phyloP scores from a whole-genome alignment of 1,140 invertebrate genomes.

The Lasioglossum baleicum region DNA sequence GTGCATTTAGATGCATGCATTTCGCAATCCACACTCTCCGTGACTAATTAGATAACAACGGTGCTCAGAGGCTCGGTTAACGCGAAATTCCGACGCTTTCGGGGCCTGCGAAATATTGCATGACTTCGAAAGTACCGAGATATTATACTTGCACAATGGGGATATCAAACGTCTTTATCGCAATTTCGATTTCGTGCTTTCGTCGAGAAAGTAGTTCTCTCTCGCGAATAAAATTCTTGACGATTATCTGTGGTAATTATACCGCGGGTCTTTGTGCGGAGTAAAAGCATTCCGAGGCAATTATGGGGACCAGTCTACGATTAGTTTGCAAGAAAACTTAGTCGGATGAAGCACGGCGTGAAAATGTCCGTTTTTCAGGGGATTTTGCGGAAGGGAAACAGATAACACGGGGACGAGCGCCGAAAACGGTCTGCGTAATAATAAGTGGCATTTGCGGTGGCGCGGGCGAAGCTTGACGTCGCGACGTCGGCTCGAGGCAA shows the following conservation, averaged over 20 bases:
- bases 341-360: too few relatives aligned
- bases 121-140: too few relatives aligned
- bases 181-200: too few relatives aligned
- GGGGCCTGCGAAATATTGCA: neutral
- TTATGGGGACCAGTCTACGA: too few relatives aligned
- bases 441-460: constrained; percentile 35
- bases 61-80: neutral
- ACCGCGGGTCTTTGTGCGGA: too few relatives aligned
- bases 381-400: neutral
- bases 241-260: too few relatives aligned
- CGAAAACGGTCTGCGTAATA: neutral
- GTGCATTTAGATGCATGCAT: neutral
- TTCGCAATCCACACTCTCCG: neutral
- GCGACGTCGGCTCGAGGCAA: neutral
- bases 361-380: neutral
- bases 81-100: neutral
- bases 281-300: too few relatives aligned
- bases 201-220: too few relatives aligned
- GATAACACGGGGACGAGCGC: neutral
- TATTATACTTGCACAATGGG: too few relatives aligned
- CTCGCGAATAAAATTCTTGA: too few relatives aligned
- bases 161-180: too few relatives aligned
- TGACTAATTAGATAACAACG: constrained; percentile 7
- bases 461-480: neutral
- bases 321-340: too few relatives aligned